phyloP scores from a whole-genome alignment of 2,888 invertebrate genomes.

The Leptothorax acervorum region DNA sequence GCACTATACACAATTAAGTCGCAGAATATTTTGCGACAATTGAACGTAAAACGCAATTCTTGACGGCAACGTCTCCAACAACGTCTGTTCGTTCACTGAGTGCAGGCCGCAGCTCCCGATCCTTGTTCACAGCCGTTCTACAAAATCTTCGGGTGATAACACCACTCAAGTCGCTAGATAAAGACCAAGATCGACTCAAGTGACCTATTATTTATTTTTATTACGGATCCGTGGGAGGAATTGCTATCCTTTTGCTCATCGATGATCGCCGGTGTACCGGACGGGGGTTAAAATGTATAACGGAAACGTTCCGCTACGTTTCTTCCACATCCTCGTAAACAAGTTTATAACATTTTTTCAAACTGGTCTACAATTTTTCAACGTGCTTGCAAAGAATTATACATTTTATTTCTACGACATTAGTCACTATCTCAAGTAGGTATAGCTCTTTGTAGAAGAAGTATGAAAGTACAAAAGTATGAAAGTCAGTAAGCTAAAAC shows the following conservation, averaged over 20 bases:
- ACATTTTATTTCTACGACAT: background rate
- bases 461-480: background rate
- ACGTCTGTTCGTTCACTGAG: conserved; percentile 70
- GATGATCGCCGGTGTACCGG: background rate
- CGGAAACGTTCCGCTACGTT: background rate
- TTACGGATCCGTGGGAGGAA: conserved; percentile 67
- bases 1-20: background rate
- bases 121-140: conserved; percentile 61
- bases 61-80: conserved; percentile 45
- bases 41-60: background rate
- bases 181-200: conserved; percentile 53
- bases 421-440: background rate
- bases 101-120: conserved; percentile 47
- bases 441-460: background rate
- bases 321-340: background rate
- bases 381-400: background rate
- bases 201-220: conserved; percentile 78
- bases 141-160: conserved; percentile 70
- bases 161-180: conserved; percentile 52
- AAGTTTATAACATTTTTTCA: background rate
- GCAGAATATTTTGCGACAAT: background rate
- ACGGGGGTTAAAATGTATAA: background rate
- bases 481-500: background rate
- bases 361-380: background rate
- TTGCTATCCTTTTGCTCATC: background rate